A percentile compares a stretch with the other conserved stretches of the same genome.
Evolutionary conservation across 2,888 invertebrate species (phyloP).

Genomic region (Dasypogon diadema): DNA sequence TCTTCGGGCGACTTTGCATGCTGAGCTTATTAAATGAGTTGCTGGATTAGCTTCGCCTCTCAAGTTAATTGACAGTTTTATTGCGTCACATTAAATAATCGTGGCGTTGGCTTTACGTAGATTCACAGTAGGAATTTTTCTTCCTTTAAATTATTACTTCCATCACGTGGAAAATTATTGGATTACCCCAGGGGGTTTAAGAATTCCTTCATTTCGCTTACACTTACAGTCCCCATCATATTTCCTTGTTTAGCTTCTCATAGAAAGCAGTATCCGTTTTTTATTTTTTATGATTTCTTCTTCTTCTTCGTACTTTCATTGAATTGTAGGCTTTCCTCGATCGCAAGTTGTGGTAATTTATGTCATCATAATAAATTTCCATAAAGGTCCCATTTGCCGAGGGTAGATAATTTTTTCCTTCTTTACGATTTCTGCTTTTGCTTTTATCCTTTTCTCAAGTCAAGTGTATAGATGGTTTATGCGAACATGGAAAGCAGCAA

Average conservation of each 20-base stretch:
- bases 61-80: conserved; percentile 19
- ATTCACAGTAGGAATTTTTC: no score
- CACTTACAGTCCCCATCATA: conserved; percentile 17
- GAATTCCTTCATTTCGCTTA: neutral
- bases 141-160: neutral
- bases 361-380: conserved; percentile 46
- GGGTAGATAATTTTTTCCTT: conserved; percentile 1
- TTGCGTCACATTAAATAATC: conserved; percentile 26
- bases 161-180: neutral
- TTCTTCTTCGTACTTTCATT: neutral
- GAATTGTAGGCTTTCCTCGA: neutral
- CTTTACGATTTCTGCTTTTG: neutral
- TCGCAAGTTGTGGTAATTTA: conserved; percentile 36
- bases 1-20: neutral
- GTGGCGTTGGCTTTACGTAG: no score
- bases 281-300: neutral
- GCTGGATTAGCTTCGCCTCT: no score
- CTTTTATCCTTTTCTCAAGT: conserved; percentile 5
- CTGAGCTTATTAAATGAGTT: no score
- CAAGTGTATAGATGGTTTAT: conserved; percentile 9
- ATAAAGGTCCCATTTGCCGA: conserved; percentile 29
- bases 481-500: neutral
- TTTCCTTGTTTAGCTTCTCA: conserved; percentile 32
- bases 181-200: neutral
- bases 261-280: neutral